phyloP scores from a whole-genome alignment of 1,140 invertebrate genomes.

The Manduca sexta region DNA sequence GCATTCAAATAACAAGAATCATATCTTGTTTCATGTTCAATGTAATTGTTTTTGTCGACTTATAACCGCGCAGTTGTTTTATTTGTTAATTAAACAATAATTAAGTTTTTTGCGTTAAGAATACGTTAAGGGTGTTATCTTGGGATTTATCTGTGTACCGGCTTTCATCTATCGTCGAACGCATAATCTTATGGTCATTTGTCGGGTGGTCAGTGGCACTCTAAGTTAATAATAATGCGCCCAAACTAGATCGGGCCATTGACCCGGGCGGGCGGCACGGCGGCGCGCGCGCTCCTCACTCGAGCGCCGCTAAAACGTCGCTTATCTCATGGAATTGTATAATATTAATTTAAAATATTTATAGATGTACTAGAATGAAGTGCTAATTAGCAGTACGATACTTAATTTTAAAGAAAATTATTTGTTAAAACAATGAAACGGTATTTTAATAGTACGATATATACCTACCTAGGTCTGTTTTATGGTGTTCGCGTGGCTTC shows the following conservation, averaged over 20 bases:
- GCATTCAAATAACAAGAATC: no score
- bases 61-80: not conserved
- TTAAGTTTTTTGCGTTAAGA: not conserved
- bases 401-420: no score
- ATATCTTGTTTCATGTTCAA: no score
- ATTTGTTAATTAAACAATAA: not conserved
- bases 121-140: not conserved
- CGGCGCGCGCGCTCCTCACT: conserved; percentile 37
- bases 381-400: no score
- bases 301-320: conserved; percentile 48
- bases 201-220: conserved; percentile 37
- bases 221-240: conserved; percentile 65
- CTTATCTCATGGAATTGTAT: conserved; percentile 8
- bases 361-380: no score
- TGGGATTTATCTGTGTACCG: conserved; percentile 1
- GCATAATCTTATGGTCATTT: conserved; percentile 26
- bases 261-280: conserved; percentile 48
- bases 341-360: no score
- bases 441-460: no score
- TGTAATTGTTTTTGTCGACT: no score
- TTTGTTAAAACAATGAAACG: no score
- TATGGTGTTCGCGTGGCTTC: no score
- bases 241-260: conserved; percentile 69
- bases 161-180: conserved; percentile 3
- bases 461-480: no score